A percentile compares a stretch with the other conserved stretches of the same genome.
phyloP scores from a whole-genome alignment of 2,113 vertebrate genomes.

The Tyto alba region DNA sequence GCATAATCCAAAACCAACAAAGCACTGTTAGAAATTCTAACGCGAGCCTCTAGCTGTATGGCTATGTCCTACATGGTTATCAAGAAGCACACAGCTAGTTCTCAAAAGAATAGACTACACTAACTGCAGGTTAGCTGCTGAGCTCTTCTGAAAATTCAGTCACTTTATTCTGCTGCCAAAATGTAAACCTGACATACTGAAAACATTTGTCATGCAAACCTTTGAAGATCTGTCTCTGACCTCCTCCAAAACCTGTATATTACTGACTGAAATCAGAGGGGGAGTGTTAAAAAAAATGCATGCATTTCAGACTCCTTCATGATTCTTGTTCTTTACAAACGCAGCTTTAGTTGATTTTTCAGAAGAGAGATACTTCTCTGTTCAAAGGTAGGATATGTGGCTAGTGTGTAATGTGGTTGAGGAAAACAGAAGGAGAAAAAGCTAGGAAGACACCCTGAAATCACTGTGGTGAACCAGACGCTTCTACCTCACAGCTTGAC shows the following conservation, averaged over 20 bases:
- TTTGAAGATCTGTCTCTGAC: not conserved
- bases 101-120: not conserved
- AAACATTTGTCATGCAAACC: not conserved
- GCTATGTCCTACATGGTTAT: not conserved
- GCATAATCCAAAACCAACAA: not conserved
- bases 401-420: not conserved
- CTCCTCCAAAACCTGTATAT: not conserved
- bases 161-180: not conserved
- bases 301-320: not conserved
- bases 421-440: not conserved
- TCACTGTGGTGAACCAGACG: not conserved
- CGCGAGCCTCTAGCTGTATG: not conserved
- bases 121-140: not conserved
- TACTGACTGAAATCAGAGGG: not conserved
- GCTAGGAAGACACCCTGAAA: conserved; percentile 5
- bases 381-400: not conserved
- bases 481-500: conserved; percentile 36
- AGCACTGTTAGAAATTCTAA: not conserved
- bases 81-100: not conserved
- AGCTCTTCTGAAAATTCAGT: not conserved
- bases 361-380: not conserved
- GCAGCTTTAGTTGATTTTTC: not conserved
- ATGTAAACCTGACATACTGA: not conserved
- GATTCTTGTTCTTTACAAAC: not conserved
- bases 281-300: not conserved